Evolutionary conservation across 2,888 invertebrate species (phyloP).

Genomic region (Philereme vetulata): DNA sequence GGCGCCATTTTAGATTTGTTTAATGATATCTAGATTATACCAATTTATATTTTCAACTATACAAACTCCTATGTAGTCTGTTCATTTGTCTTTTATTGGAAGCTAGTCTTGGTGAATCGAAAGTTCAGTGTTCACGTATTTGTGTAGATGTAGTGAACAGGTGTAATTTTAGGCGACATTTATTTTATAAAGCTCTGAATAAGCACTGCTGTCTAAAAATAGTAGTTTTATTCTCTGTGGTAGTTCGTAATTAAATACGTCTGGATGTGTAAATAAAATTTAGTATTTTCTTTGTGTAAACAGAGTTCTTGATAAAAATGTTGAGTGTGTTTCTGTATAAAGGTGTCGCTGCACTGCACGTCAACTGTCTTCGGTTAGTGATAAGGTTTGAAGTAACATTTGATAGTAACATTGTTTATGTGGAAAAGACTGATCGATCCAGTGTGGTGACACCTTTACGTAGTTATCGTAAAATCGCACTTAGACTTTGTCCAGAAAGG

Average conservation of each 20-base stretch:
- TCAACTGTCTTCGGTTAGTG: slow-evolving; percentile 33
- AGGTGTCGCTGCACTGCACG: slow-evolving; percentile 29
- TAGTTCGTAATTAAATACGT: slow-evolving; percentile 13
- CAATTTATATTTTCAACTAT: too few species aligned
- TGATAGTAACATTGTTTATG: slow-evolving; percentile 13
- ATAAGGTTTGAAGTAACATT: slow-evolving; percentile 31
- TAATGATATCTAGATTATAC: too few species aligned
- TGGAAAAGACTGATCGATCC: slow-evolving; percentile 29
- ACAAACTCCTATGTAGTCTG: slow-evolving; percentile 4
- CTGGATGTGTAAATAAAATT: slow-evolving; percentile 25
- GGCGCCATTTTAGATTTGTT: too few species aligned
- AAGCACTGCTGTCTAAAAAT: slow-evolving; percentile 24
- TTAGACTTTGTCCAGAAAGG: too few species aligned
- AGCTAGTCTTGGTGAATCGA: slow-evolving; percentile 16
- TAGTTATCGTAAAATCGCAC: slow-evolving; percentile 15
- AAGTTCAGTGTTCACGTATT: slow-evolving; percentile 12
- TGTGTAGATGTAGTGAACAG: not conserved
- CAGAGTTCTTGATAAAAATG: slow-evolving; percentile 2
- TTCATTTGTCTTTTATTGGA: slow-evolving; percentile 8
- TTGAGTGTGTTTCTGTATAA: slow-evolving; percentile 16
- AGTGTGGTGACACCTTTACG: slow-evolving; percentile 32
- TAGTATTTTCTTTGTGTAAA: slow-evolving; percentile 1
- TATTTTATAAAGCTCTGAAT: slow-evolving; percentile 21
- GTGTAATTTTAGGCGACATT: slow-evolving; percentile 9
- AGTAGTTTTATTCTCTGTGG: slow-evolving; percentile 8